Evolutionary conservation across 1,140 invertebrate species (phyloP).

Genomic region (Chionoecetes opilio): DNA sequence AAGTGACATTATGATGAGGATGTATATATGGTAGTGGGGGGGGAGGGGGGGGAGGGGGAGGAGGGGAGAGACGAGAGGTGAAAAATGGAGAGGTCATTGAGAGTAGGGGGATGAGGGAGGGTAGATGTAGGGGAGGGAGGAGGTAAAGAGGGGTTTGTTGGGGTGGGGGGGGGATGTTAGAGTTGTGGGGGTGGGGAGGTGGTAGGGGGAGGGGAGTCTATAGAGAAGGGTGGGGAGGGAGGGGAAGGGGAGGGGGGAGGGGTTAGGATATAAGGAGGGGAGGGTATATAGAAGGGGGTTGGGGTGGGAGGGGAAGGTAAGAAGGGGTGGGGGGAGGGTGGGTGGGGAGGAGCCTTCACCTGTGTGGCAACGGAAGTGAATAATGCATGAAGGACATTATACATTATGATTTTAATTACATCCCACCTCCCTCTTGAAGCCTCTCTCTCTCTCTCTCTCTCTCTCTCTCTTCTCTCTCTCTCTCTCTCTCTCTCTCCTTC

Average conservation of each 20-base stretch:
- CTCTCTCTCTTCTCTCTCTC: not conserved
- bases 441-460: not conserved
- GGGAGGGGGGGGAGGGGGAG: not conserved
- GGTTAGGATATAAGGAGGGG: not conserved
- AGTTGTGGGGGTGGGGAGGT: too few relatives aligned
- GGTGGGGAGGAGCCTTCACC: not conserved
- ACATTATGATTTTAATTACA: not conserved
- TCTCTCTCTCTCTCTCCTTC: not conserved
- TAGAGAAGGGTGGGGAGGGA: not conserved
- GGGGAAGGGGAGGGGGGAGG: not conserved
- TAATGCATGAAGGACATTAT: too few relatives aligned
- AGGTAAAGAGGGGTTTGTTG: too few relatives aligned
- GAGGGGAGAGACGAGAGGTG: too few relatives aligned
- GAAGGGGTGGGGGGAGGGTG: not conserved
- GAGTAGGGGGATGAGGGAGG: too few relatives aligned
- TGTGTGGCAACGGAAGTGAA: not conserved
- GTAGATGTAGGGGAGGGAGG: too few relatives aligned
- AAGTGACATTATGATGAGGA: too few relatives aligned
- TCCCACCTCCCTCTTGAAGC: not conserved
- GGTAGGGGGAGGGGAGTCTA: too few relatives aligned
- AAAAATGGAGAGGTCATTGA: too few relatives aligned
- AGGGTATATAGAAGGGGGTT: too few relatives aligned
- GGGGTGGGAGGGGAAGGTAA: too few relatives aligned
- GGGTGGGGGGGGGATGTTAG: not conserved
- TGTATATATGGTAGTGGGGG: too few relatives aligned